Base-by-base conservation (phyloP, 2,113 vertebrate genomes). In the Lathamus discolor region DNA sequence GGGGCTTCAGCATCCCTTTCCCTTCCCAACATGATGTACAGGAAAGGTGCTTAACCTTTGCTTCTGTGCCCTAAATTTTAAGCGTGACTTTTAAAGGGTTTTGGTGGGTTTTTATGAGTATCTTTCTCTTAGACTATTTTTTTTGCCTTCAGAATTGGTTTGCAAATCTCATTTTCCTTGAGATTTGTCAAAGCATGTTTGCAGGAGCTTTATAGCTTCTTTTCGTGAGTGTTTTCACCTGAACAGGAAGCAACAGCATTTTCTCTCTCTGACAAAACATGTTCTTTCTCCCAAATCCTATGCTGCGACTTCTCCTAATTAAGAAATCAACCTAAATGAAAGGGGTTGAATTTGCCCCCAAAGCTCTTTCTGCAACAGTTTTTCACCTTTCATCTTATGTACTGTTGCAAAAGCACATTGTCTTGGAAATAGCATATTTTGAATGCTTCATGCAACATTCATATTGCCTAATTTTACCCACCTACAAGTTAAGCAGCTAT, bases 391-490 rank as follows among this genome's bases (percentile, higher is more conserved):
- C n/a, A 18, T 55, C 13, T 25, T 57, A 17, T 3, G 29, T 33
- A 27, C 43, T 51, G 16, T 39, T 93, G 35, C 14, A 73, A 23
- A 85, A 48, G 2, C 7, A 13, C 49, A 7, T 39, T 88, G 19
- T 77, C 28, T 62, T 74, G 28, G 59, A 83, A 80, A 46, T 54
- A 48, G 0, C 2, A 0, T 33, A 29, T 69, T 85, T 69, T 83
- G 29, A 83, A 44, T 66, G 54, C n/a, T 69, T 88, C 49, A 67
- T 11, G 25, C 37, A 52, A 19, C 23, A 31, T 75, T 76, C 33
- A 33, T 72, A 64, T 78, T 92, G 49, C 27, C 12, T 74, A 59
- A 72, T 86, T 95, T 84, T 81, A 51, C 25, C n/a, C 55, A 70
- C 29, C 23, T 61, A 70, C 25, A 88, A 78, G 43, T 33, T 63